A percentile compares a stretch with the other conserved stretches of the same genome.
phyloP scores from a whole-genome alignment of 2,797 vertebrate genomes.

The Ptychobarbus kaznakovi region DNA sequence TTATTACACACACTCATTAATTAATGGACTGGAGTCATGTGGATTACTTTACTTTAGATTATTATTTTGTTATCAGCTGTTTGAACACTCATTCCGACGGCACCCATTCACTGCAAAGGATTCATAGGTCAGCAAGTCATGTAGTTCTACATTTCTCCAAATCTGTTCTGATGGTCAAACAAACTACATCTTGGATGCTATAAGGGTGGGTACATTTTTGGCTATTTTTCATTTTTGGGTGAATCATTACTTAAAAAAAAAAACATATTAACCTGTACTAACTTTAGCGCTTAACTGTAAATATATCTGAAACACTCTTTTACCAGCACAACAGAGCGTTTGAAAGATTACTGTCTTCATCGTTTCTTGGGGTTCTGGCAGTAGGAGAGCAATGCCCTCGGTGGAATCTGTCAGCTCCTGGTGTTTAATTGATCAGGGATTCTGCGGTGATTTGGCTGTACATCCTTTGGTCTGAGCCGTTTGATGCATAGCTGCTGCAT shows the following conservation, averaged over 20 bases:
- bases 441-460: not conserved
- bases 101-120: not conserved
- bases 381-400: not conserved
- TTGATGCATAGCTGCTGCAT: not conserved
- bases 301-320: not conserved
- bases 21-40: not conserved
- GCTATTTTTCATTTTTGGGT: not conserved
- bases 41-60: not conserved
- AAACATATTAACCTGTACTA: not conserved
- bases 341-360: not conserved
- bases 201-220: not conserved
- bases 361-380: not conserved
- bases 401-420: not conserved
- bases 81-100: not conserved
- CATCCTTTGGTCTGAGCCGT: not conserved
- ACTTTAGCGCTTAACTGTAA: not conserved
- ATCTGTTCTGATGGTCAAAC: not conserved
- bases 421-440: slow-evolving; percentile 1
- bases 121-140: not conserved
- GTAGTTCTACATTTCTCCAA: not conserved
- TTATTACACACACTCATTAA: too few species aligned
- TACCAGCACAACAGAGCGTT: not conserved
- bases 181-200: not conserved
- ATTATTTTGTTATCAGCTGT: not conserved
- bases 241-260: not conserved